A percentile compares a stretch with the other conserved stretches of the same genome.
phyloP scores from a whole-genome alignment of 2,113 vertebrate genomes.

The Varanus salvator region DNA sequence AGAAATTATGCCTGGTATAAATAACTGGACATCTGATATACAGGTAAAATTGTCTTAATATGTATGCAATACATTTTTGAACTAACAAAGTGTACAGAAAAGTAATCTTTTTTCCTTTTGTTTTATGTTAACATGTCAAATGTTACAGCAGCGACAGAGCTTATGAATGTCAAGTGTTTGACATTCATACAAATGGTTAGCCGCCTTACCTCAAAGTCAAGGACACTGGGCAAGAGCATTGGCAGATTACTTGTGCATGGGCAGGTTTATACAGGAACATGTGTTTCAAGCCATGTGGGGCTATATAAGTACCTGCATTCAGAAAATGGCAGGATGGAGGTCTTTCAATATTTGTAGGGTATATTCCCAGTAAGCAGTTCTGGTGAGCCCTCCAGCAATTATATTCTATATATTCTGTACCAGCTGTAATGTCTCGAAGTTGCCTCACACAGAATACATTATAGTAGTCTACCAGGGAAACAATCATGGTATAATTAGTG shows the following conservation, averaged over 20 bases:
- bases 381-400: not conserved
- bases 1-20: conserved; percentile 97
- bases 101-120: not conserved
- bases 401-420: not conserved
- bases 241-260: not conserved
- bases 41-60: conserved; percentile 80
- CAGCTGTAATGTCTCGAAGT: not conserved
- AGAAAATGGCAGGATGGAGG: not conserved
- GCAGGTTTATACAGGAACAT: not conserved
- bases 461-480: not conserved
- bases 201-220: not conserved
- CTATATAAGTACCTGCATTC: not conserved
- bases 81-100: not conserved
- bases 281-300: not conserved
- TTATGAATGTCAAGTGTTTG: not conserved
- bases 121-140: not conserved
- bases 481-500: not conserved
- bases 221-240: not conserved
- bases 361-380: not conserved
- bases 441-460: not conserved
- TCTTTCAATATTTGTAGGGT: not conserved
- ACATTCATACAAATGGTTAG: not conserved
- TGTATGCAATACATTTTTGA: not conserved
- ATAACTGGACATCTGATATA: conserved; percentile 95
- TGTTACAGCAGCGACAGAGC: not conserved